Percentiles rank a stretch among this genome's conserved stretches.
These are phyloP conservation scores for Cephus pygmeus DNA, from an alignment of 2,888 invertebrate species.

Conservation along the genomic window DNA sequence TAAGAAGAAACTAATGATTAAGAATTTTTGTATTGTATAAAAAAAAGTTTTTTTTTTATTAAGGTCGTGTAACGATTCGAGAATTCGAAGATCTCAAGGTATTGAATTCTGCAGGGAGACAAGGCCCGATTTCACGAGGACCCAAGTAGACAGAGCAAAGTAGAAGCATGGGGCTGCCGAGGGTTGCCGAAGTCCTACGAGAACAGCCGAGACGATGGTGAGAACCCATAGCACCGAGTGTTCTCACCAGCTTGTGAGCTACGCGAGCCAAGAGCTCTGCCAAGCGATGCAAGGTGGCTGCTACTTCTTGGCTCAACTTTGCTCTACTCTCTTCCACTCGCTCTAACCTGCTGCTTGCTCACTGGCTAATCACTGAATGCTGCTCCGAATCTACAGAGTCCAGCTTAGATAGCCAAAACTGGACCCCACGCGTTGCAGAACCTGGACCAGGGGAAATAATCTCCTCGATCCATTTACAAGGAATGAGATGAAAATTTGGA, in stretches of 20 bases:
- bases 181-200: constrained; percentile 52
- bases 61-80: not conserved
- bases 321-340: not conserved
- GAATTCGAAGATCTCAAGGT: not conserved
- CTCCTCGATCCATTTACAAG: not conserved
- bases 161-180: constrained; percentile 33
- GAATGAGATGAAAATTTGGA: not conserved
- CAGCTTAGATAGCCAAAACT: not conserved
- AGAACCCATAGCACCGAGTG: constrained; percentile 63
- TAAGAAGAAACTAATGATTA: not conserved
- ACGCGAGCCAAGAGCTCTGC: constrained; percentile 44
- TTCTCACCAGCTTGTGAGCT: constrained; percentile 60
- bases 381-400: not conserved
- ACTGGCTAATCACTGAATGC: not conserved
- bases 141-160: not conserved
- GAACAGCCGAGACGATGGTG: constrained; percentile 63
- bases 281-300: constrained; percentile 43
- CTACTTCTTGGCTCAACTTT: constrained; percentile 4
- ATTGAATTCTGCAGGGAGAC: not conserved
- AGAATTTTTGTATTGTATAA: not conserved
- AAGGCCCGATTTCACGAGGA: constrained; percentile 1
- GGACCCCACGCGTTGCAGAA: not conserved
- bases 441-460: not conserved
- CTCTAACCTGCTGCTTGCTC: not conserved
- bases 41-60: not conserved